Base-by-base conservation (phyloP, 2,888 invertebrate species). In the Dynastes tityus region DNA sequence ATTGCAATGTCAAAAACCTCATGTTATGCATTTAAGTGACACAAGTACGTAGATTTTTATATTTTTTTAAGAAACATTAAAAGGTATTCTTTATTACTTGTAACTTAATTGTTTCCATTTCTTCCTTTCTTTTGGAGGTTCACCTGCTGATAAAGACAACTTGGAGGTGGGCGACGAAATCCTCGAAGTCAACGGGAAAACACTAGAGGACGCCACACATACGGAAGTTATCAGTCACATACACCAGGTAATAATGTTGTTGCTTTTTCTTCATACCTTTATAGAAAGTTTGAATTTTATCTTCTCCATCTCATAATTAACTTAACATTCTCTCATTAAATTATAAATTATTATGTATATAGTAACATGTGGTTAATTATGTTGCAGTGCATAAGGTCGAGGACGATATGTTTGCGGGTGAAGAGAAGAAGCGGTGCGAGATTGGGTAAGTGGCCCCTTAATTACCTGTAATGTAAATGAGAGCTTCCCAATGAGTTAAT, bases 91-190 rank as follows among this genome's bases (percentile, higher is more conserved):
- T 45, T 9, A 8, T 49, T 6, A 67, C 49, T 51, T 51, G 49
- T 16, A 68, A 22, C 51, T 16, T 45, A 65, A 45, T 68, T 51
- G 32, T 70, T 37, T 2, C 58, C 29, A n/a, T 32, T 63, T 64
- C 37, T 63, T 53, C 32, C 40, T 73, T 53, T 77, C 51, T 67
- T 68, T 84, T 83, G 11, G 77, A 95, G 95, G 97, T 84, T 96
- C 96, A 82, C 95, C 96, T 82, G 97, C 97, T 78, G 98, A 98
- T 88, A 94, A 95, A 89, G 98, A 98, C 90, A 95, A 94, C 90
- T 91, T 98, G 90, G 97, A 97, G 91, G 94, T 98, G 86, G 98
- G 97, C 80, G 98, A 99, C 90, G 98, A 98, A 91, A 98, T 99
- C 88, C 92, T 98, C 90, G 98, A 98, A 90, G 97, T 99, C 83